Base-by-base conservation (phyloP, 2,797 vertebrate species). In the Bufotes viridis region DNA sequence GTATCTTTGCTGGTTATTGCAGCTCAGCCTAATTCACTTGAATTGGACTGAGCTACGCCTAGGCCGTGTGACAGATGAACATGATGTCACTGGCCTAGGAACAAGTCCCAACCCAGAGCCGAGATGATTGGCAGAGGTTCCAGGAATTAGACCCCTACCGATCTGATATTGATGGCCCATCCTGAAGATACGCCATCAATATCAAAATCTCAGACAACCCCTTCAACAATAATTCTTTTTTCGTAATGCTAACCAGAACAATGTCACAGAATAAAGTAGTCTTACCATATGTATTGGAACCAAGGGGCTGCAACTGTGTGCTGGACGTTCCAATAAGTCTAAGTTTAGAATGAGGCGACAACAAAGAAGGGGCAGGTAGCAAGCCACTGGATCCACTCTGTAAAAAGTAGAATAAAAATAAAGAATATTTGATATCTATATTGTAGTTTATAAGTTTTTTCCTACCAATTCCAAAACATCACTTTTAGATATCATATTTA, bases 291-390 rank as follows among this genome's bases (percentile, higher is more conserved):
- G 94, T 94, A 90, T 94, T 63, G 88, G 91, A 89, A 86, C 91
- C 90, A 90, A 92, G 92, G 80, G 94, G 93, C 79, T 93, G 95
- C 69, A 96, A 92, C 60, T 95, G 94, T 90, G 95, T 14, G 0
- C 92, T 93, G 67, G 95, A 88, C 78, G 94, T 55, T 1, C 91
- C 92, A 0, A 95, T 91, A 84, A 96, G 91, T 84, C 94, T 96
- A 89, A 96, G 92, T 90, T 93, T 96, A 87, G 96, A 94, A 91
- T 96, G 97, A 18, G 96, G 96, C 29, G 96, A 96, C 88, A 96
- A 93, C 3, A 94, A 90, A 82, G 96, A 95, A 14, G 95, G 94
- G 15, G 96, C 95, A 80, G 95, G 96, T 78, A 97, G 90, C 20
- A 92, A 95, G 51, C 94, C 90, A 84, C 94, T 95, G 92, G 96